phyloP scores from a whole-genome alignment of 2,797 vertebrate genomes.

The Propithecus deckenii region DNA sequence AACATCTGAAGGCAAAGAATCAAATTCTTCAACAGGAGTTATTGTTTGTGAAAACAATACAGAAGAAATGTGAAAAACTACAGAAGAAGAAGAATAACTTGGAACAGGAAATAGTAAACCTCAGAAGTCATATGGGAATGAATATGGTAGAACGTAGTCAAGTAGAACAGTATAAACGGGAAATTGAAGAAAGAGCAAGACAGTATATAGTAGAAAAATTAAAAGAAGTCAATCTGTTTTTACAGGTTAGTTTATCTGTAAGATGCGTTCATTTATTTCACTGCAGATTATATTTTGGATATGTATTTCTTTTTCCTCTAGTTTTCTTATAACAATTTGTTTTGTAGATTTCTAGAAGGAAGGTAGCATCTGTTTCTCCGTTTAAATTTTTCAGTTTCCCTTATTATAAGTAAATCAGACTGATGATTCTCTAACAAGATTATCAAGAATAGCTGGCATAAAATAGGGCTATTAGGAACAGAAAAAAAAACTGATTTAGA shows the following conservation, averaged over 20 bases:
- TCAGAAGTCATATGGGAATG: constrained; percentile 85
- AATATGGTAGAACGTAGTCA: constrained; percentile 85
- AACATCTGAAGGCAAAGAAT: neutral
- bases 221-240: constrained; percentile 92
- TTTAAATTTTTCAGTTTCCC: neutral
- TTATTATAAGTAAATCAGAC: neutral
- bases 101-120: constrained; percentile 87
- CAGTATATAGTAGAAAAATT: constrained; percentile 91
- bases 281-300: neutral
- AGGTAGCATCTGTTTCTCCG: neutral
- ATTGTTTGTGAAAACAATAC: constrained; percentile 81
- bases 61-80: constrained; percentile 84
- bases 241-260: constrained; percentile 86
- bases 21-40: constrained; percentile 82
- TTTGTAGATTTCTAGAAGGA: neutral
- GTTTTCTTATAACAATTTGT: neutral
- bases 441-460: neutral
- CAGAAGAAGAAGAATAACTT: constrained; percentile 88
- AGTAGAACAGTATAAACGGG: constrained; percentile 87
- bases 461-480: neutral
- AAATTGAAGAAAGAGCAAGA: constrained; percentile 88
- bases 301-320: neutral
- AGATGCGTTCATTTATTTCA: neutral
- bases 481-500: neutral
- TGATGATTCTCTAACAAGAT: neutral